Evolutionary conservation across 2,113 vertebrate genomes (phyloP).

Genomic region (Pantherophis guttatus): DNA sequence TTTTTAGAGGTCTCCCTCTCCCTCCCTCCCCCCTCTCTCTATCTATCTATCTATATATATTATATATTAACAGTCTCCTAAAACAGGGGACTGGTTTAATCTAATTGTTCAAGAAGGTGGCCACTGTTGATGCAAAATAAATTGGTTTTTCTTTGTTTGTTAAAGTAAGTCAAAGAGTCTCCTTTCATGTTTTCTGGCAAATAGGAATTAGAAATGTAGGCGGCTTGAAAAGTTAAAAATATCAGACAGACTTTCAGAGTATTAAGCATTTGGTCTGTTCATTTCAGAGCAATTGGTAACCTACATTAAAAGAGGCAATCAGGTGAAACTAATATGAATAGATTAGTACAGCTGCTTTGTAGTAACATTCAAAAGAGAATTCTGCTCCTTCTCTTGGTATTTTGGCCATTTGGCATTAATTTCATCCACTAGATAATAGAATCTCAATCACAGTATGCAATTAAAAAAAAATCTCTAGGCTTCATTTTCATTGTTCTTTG

Average conservation of each 20-base stretch:
- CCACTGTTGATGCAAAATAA: background rate
- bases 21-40: no score
- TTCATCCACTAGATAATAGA: constrained; percentile 14
- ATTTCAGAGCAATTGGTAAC: constrained; percentile 49
- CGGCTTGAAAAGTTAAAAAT: constrained; percentile 21
- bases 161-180: background rate
- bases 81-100: background rate
- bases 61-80: background rate
- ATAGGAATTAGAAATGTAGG: background rate
- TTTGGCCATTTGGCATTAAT: constrained; percentile 15
- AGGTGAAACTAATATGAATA: constrained; percentile 54
- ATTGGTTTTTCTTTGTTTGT: background rate
- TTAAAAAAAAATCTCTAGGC: background rate
- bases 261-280: constrained; percentile 46
- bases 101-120: background rate
- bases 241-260: constrained; percentile 34
- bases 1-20: no score
- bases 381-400: constrained; percentile 19
- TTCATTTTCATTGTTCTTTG: background rate
- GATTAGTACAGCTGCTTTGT: constrained; percentile 35
- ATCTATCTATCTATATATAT: no score
- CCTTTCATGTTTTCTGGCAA: background rate
- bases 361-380: constrained; percentile 32
- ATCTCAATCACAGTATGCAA: constrained; percentile 3
- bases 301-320: constrained; percentile 48